Conservation (phyloP, 2,113 vertebrate species). For the Furnarius figulus region DNA sequence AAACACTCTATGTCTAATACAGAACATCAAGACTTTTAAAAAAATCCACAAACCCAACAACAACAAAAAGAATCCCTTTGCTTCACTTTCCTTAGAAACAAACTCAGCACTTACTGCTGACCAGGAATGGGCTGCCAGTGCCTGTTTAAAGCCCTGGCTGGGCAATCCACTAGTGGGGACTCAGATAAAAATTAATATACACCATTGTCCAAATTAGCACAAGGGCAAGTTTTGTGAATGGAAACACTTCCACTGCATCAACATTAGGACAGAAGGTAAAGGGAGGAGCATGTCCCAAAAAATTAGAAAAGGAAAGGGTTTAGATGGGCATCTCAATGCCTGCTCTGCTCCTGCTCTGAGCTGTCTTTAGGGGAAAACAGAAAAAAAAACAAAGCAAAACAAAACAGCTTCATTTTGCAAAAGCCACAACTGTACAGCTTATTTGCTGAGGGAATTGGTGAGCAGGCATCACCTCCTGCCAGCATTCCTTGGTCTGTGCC, state of each 20-base stretch:
- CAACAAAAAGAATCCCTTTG: neutral
- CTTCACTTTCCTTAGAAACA: slow-evolving; percentile 20
- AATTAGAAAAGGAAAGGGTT: neutral
- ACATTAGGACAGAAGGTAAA: neutral
- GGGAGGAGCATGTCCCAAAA: neutral
- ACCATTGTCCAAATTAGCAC: neutral
- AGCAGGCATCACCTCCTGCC: neutral
- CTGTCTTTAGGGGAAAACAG: neutral
- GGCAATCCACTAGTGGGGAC: neutral
- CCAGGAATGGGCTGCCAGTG: neutral
- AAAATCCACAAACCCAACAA: neutral
- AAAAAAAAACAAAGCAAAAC: neutral
- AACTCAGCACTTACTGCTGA: neutral
- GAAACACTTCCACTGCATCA: neutral
- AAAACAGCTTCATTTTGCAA: neutral
- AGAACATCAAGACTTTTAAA: neutral
- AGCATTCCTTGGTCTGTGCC: neutral
- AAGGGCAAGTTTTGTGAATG: neutral
- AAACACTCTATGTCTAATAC: slow-evolving; percentile 23
- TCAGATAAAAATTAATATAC: neutral
- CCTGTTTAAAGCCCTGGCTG: neutral
- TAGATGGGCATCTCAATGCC: neutral
- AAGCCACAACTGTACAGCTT: neutral
- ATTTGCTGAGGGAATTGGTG: neutral
- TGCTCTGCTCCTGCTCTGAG: neutral